Base-by-base conservation (phyloP, 2,113 vertebrate genomes). In the Eira barbara region DNA sequence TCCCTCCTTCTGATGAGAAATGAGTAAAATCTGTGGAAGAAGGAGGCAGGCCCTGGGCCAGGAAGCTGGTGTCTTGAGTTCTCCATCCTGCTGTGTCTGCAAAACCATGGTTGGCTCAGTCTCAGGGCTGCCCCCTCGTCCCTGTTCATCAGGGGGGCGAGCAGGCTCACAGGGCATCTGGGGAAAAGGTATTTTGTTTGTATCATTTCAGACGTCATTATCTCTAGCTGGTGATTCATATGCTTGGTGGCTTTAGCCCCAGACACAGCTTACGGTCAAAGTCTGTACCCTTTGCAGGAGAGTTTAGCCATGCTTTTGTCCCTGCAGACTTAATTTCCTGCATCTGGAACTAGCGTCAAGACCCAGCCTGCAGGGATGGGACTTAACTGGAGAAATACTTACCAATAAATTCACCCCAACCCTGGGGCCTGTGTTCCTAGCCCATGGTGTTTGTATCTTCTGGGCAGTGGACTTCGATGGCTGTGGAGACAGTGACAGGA, bases 331-430 rank as follows among this genome's bases (percentile, higher is more conserved):
- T 34, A 29, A 27, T 49, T 55, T 91, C 85, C 82, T 47, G 0
- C 45, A 82, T 45, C 73, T n/a, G 59, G 88, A 95, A 17, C 47
- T 52, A 83, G 36, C 27, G 2, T 63, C 93, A 55, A 74, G 95
- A 52, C 13, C 59, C 80, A 87, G 34, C 29, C 2, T 97, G 36
- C 20, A 20, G 80, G 91, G 87, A 20, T 59, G 20, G 52, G 47
- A 45, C 95, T 71, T 81, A 89, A 49, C 34, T 79, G 79, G 45
- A 93, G 47, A 82, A 20, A 34, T 6, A 20, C 25, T 12, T 21
- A 47, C 25, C 1, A 0, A 45, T 59, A 34, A 6, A 34, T 39
- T 65, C 59, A 42, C 45, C 88, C 39, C 47, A 6, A 17, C 34
- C 2, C 88, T 3, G 27, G 76, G 76, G 47, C 25, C 27, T 2